A percentile compares a stretch with the other conserved stretches of the same genome.
Evolutionary conservation across 2,113 vertebrate species (phyloP).

Genomic region (Micronycteris hirsuta): DNA sequence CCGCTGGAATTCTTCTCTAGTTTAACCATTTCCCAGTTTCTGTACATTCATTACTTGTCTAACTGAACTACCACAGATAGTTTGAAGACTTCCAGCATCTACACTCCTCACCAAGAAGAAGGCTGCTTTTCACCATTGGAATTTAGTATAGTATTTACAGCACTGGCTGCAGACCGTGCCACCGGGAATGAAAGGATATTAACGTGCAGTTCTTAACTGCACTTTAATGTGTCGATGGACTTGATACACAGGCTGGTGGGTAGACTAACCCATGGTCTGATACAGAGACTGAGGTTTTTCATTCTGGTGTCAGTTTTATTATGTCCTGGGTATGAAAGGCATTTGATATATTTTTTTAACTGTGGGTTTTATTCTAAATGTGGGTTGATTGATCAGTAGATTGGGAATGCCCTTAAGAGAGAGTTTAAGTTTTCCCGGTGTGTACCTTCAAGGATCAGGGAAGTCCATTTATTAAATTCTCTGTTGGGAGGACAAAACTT

Average conservation of each 20-base stretch:
- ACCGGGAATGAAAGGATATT: constrained; percentile 4
- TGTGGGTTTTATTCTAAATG: constrained; percentile 69
- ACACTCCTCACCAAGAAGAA: not conserved
- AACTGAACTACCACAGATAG: not conserved
- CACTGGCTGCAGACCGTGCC: constrained; percentile 26
- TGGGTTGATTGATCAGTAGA: constrained; percentile 57
- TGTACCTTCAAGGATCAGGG: constrained; percentile 62
- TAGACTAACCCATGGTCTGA: constrained; percentile 35
- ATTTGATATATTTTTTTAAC: constrained; percentile 68
- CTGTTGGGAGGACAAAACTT: constrained; percentile 62
- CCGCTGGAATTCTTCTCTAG: constrained; percentile 51
- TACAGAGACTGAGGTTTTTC: constrained; percentile 38
- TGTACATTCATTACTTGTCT: constrained; percentile 25
- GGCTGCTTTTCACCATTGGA: accelerated
- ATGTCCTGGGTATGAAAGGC: constrained; percentile 47
- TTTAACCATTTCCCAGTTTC: constrained; percentile 60
- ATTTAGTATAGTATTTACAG: accelerated
- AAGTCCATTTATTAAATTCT: constrained; percentile 66
- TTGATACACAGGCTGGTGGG: not conserved
- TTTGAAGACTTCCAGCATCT: not conserved
- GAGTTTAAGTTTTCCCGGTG: constrained; percentile 61
- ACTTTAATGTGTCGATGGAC: not conserved
- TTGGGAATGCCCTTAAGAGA: constrained; percentile 64
- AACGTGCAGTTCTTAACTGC: constrained; percentile 1
- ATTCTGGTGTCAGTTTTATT: constrained; percentile 52